Conservation (phyloP, 2,888 invertebrate genomes). For the Eudemis profundana region DNA sequence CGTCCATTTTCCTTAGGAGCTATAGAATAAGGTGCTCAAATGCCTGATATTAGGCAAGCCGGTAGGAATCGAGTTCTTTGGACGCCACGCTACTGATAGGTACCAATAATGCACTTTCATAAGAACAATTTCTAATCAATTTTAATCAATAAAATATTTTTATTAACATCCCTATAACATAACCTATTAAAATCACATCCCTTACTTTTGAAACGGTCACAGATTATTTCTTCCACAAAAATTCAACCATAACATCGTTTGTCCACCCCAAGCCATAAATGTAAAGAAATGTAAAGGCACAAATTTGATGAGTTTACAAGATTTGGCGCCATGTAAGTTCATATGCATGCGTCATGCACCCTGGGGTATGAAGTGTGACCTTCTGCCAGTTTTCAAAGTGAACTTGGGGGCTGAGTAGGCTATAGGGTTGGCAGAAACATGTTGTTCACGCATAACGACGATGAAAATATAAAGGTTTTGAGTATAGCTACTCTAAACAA, state of each 20-base stretch:
- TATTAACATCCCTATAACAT: no score
- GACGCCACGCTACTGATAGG: no score
- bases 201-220: not conserved
- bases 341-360: constrained; percentile 40
- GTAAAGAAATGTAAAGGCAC: constrained; percentile 37
- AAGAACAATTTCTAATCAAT: no score
- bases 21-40: no score
- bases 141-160: no score
- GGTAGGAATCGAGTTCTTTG: no score
- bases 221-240: constrained; percentile 4
- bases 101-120: no score
- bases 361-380: constrained; percentile 40
- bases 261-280: constrained; percentile 30
- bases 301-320: constrained; percentile 36
- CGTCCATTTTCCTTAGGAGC: no score
- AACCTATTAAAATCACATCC: not conserved
- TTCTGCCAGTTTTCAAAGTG: constrained; percentile 54
- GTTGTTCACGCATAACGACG: not conserved
- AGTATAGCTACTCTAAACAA: no score
- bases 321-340: constrained; percentile 16
- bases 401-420: constrained; percentile 64
- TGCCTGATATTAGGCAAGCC: no score
- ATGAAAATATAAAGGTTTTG: no score
- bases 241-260: not conserved
- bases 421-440: constrained; percentile 44